phyloP scores from a whole-genome alignment of 2,113 vertebrate species.

The Vimba vimba region DNA sequence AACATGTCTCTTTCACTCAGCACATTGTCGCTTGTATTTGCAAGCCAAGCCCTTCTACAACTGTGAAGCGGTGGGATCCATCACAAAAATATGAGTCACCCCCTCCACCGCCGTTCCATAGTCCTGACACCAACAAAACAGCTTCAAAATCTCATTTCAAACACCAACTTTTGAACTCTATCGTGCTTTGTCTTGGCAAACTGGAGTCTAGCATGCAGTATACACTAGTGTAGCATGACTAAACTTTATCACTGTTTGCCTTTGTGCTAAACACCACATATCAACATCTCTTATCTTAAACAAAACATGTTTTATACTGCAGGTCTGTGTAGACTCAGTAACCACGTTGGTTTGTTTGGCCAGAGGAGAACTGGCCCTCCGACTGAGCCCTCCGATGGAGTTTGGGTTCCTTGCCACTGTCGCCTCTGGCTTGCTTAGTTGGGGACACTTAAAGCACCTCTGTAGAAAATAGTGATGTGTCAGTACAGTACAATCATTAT shows the following conservation, averaged over 20 bases:
- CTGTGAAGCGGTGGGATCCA: slow-evolving; percentile 44
- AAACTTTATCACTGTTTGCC: background rate
- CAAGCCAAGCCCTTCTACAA: slow-evolving; percentile 7
- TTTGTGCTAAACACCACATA: background rate
- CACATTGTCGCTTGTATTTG: slow-evolving; percentile 23
- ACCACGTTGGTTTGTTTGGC: too few species aligned
- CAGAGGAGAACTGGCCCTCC: background rate
- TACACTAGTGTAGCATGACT: background rate
- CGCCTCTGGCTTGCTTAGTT: too few species aligned
- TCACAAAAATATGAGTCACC: slow-evolving; percentile 19
- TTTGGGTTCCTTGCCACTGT: too few species aligned
- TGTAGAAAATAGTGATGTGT: too few species aligned
- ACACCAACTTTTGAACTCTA: background rate
- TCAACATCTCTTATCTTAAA: background rate
- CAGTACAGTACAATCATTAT: too few species aligned
- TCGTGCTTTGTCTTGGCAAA: slow-evolving; percentile 11
- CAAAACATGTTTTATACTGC: background rate
- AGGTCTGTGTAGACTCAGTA: background rate
- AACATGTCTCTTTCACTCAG: slow-evolving; percentile 38
- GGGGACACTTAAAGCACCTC: too few species aligned
- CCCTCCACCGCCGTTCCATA: background rate
- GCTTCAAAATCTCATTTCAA: slow-evolving; percentile 3
- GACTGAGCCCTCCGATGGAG: too few species aligned
- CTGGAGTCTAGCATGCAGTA: slow-evolving; percentile 9
- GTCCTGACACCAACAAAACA: slow-evolving; percentile 28